These are phyloP conservation scores for Australoheros facetus DNA, from an alignment of 2,797 vertebrate genomes.

Conservation along the genomic window DNA sequence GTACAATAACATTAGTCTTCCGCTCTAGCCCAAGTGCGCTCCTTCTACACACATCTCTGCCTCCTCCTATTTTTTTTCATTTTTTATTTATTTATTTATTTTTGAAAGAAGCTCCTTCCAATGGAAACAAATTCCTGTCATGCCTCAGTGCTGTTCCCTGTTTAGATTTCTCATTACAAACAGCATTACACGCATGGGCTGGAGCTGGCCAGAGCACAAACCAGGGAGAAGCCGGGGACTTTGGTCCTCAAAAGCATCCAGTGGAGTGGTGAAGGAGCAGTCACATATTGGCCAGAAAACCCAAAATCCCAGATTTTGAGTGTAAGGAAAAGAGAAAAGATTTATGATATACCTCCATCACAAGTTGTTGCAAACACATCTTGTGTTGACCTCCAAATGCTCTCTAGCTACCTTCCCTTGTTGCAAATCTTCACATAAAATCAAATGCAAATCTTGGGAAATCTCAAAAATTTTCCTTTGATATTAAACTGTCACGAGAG, in stretches of 20 bases:
- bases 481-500: conserved; percentile 62
- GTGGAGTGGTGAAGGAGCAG: conserved; percentile 42
- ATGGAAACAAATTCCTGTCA: conserved; percentile 99
- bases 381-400: conserved; percentile 27
- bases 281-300: conserved; percentile 13
- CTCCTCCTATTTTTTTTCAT: conserved; percentile 71
- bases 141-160: conserved; percentile 96
- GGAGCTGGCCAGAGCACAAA: conserved; percentile 79
- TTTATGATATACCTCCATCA: conserved; percentile 7
- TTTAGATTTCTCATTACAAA: conserved; percentile 99
- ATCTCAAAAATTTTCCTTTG: conserved; percentile 44
- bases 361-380: conserved; percentile 23
- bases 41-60: conserved; percentile 78
- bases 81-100: conserved; percentile 70
- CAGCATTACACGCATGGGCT: conserved; percentile 87
- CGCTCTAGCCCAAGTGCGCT: conserved; percentile 85
- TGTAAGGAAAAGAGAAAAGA: background rate
- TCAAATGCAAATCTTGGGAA: conserved; percentile 47
- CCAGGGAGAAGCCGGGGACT: conserved; percentile 72
- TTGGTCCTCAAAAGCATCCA: conserved; percentile 38
- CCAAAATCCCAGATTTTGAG: conserved; percentile 7
- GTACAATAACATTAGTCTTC: conserved; percentile 99
- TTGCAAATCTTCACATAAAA: conserved; percentile 50
- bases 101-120: conserved; percentile 86
- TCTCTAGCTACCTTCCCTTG: conserved; percentile 8